Evolutionary conservation across 2,797 vertebrate species (phyloP).

Genomic region (Acanthurus leucopareius): DNA sequence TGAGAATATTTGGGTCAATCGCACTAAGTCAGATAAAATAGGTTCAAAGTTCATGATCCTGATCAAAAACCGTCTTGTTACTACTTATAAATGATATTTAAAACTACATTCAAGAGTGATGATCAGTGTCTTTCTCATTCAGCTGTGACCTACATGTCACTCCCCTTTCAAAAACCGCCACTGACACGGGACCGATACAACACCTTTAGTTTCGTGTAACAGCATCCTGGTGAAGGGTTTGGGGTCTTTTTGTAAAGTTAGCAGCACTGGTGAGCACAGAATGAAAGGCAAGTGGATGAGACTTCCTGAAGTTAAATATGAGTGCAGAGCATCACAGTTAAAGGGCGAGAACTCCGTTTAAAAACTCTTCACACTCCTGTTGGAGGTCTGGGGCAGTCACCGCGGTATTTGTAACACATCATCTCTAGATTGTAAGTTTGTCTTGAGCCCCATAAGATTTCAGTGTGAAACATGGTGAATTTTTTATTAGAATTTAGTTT

Average conservation of each 20-base stretch:
- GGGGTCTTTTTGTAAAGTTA: conserved; percentile 16
- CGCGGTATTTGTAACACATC: conserved; percentile 8
- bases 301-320: conserved; percentile 12
- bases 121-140: conserved; percentile 10
- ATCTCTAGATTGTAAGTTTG: neutral
- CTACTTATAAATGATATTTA: conserved; percentile 13
- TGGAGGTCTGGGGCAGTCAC: neutral
- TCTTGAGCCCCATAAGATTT: neutral
- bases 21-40: neutral
- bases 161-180: conserved; percentile 7
- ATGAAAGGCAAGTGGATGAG: conserved; percentile 48
- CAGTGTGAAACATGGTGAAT: neutral
- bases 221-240: conserved; percentile 15
- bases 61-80: neutral
- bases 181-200: neutral
- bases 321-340: conserved; percentile 17
- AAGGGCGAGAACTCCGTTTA: conserved; percentile 1
- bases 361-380: neutral
- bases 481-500: neutral
- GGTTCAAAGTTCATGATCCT: neutral
- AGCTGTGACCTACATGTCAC: conserved; percentile 2
- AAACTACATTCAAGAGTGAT: neutral
- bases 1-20: neutral
- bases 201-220: conserved; percentile 23
- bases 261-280: conserved; percentile 38